Conservation (phyloP, 2,888 invertebrate species). For the Sceliomorpha sp. region DNA sequence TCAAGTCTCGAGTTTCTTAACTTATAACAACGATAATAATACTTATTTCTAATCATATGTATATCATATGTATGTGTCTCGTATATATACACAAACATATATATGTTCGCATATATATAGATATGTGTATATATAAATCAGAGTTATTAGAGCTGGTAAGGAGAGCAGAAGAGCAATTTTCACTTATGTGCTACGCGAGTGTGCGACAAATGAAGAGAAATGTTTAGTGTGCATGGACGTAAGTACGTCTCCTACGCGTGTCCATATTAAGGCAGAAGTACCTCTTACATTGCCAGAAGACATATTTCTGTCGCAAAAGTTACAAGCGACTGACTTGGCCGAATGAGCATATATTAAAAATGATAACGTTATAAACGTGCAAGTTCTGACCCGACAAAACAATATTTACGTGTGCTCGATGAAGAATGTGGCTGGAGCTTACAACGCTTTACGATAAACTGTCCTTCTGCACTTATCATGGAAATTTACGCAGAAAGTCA, state of each 20-base stretch:
- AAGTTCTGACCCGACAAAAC: too few relatives aligned
- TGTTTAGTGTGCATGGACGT: constrained; percentile 9
- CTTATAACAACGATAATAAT: constrained; percentile 37
- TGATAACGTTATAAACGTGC: too few relatives aligned
- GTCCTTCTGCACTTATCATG: too few relatives aligned
- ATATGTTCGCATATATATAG: background rate
- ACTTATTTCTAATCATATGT: constrained; percentile 27
- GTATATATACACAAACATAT: background rate
- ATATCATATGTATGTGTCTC: constrained; percentile 16
- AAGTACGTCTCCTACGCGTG: constrained; percentile 16
- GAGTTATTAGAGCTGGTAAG: constrained; percentile 25
- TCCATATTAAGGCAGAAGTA: constrained; percentile 3
- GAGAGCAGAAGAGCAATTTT: constrained; percentile 13
- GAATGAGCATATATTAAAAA: too few relatives aligned
- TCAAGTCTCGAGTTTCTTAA: constrained; percentile 45
- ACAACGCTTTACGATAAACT: too few relatives aligned
- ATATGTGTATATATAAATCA: background rate
- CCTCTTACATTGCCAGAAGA: background rate
- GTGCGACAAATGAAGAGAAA: constrained; percentile 12
- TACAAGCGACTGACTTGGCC: too few relatives aligned
- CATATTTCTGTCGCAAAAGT: too few relatives aligned
- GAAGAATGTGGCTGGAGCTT: too few relatives aligned
- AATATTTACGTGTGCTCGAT: too few relatives aligned
- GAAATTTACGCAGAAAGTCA: too few relatives aligned
- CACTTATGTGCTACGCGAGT: constrained; percentile 25